Evolutionary conservation across 2,113 vertebrate genomes (phyloP), one percentile per base, ranked within the genome.

Genomic region (Aix galericulata): DNA sequence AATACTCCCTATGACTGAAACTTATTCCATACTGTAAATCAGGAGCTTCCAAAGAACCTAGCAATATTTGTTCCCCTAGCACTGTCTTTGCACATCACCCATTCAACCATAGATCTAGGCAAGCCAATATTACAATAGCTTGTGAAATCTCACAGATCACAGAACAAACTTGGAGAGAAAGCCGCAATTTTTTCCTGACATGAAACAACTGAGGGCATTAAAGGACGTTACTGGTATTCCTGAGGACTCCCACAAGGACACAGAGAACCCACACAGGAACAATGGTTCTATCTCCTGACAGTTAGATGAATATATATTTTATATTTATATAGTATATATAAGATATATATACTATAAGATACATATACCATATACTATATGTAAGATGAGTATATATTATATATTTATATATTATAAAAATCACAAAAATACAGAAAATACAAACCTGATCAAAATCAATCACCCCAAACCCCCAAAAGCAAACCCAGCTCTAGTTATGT

Each of bases 141-240:
- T 89, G 44, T 87, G 87, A 89, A 89, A 82, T 69, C 56, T 94
- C 74, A 80, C 93, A 87, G 58, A 53, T 46, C 74, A 40, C 38
- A 48, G 53, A 79, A 79, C n/a, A 81, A 82, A 34, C 32, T 42
- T 55, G 56, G 74, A 92, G 75, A 38, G 81, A 75, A 77, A 13
- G 66, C 38, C 53, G n/a, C 25, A 83, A 53, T 84, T 92, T 60
- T 91, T 81, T 84, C 77, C 48, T 89, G 84, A 72, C 58, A 1
- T 32, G 17, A 76, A 82, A 42, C 60, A 67, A 53, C 6, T 48
- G 26, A 69, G 40, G 58, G 32, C 29, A 50, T 85, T 73, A 62
- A 82, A 81, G 68, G 44, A 76, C 17, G 29, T n/a, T 64, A 55
- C 53, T 40, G 5, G 25, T 38, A 7, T 58, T 82, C 66, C 62